Base-by-base conservation (phyloP, 2,888 invertebrate species). In the Stenodera caucasica region DNA sequence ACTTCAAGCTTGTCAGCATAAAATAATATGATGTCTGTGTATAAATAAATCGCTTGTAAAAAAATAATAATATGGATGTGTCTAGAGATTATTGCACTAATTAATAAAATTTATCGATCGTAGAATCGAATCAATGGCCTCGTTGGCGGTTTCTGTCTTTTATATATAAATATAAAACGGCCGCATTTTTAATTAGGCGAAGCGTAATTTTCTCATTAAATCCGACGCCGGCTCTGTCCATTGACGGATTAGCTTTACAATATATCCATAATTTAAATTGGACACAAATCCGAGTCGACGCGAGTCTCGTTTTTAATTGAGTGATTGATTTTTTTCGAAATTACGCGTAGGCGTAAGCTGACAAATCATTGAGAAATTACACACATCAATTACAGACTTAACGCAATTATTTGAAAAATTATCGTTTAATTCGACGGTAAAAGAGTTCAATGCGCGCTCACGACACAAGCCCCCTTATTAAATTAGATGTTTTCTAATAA, bases 341-440 rank as follows among this genome's bases (percentile, higher is more conserved):
- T 15, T 15, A 1, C 6, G n/a, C 6, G 21, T 45, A 45, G 21
- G 45, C 18, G 45, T 23, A 12, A 4, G 45, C 23, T 45, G 45
- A 45, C 45, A 45, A 45, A 45, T 45, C 6, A 45, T 23, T 45
- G 23, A 45, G n/a, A 45, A 23, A 45, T 11, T 45, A n/a, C 23
- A 23, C 21, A 5, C n/a, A 45, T 45, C 23, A 45, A 45, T 45
- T 45, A 45, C 21, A 1, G 4, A 15, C 18, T 45, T 21, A 15
- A 15, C 15, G 37, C 15, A 8, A 15, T 14, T 21, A 11, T 21
- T 15, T 40, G 18, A 62, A 60, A 64, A 66, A 64, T 66, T 59
- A 58, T 64, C 64, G 64, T 61, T 64, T 57, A 53, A 57, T 37
- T 51, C 18, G 55, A 49, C 66, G 53, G 33, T 32, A 55, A 23